Base-by-base conservation (phyloP, 2,797 vertebrate species). In the Sarcophilus harrisii region DNA sequence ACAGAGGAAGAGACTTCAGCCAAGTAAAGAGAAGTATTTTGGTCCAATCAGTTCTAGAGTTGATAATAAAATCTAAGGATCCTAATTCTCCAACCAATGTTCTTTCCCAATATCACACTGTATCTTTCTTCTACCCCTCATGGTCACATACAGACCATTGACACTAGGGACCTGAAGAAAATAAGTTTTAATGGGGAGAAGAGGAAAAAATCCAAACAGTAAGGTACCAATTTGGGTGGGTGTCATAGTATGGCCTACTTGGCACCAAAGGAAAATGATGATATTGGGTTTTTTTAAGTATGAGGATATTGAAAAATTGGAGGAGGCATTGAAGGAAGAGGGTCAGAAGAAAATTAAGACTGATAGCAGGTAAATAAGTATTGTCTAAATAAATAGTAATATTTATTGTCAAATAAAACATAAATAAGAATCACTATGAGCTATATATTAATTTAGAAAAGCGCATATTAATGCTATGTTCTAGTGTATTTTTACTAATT, bases 121-220 rank as follows among this genome's bases (percentile, higher is more conserved):
- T 8, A 45, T 81, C 9, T 38, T 45, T 81, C 38, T 81, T 73
- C 66, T n/a, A 21, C 66, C n/a, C 18, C 16, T n/a, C 1, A 18
- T 18, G 62, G 16, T 73, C 62, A 38, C 73, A 18, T 73, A 38
- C n/a, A 49, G 49, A 49, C 49, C 4, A 49, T 32, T 21, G 62
- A n/a, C 16, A 38, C 18, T 9, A 10, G 38, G 38, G 73, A 81
- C 21, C 6, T 8, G 5, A 81, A n/a, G 73, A 81, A 81, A 24
- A 8, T 38, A 12, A 81, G 21, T 45, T 81, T 81, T 81, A n/a
- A 45, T 45, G 3, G n/a, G 1, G 16, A 93, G 95, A 93, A 95
- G 93, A 95, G 92, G 58, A 93, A 91, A 94, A 91, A 21, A 52
- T 6, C 38, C n/a, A 94, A 93, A 95, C 92, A 57, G 28, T 62